Percentiles rank a stretch among this genome's conserved stretches.
Conservation (phyloP, 1,140 invertebrate species). For the Euura saliciscinereae region DNA sequence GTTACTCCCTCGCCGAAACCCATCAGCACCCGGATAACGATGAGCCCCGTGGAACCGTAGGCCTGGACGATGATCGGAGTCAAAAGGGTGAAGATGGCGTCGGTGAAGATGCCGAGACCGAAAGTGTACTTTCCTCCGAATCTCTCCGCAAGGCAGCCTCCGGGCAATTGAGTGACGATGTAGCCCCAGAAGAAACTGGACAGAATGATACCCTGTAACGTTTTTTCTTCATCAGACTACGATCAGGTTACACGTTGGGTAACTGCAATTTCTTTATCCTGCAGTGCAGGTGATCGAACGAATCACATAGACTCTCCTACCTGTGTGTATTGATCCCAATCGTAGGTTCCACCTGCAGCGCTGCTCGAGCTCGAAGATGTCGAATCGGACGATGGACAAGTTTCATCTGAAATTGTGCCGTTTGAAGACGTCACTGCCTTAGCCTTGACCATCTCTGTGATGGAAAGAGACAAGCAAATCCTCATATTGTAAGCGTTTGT, state of each 20-base stretch:
- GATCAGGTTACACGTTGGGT: constrained; percentile 31
- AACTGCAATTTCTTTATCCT: no score
- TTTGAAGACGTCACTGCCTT: neutral
- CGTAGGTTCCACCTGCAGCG: neutral
- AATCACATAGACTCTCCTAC: no score
- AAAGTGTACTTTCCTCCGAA: no score
- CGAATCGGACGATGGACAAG: neutral
- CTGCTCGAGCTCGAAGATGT: constrained; percentile 11
- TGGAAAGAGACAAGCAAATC: neutral
- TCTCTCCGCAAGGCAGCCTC: no score
- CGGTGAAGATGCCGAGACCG: no score
- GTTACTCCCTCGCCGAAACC: constrained; percentile 66
- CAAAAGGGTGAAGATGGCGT: constrained; percentile 52
- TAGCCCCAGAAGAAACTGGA: no score
- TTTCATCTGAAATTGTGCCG: neutral
- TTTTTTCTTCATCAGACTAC: constrained; percentile 13
- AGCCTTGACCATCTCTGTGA: neutral
- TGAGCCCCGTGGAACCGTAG: constrained; percentile 39
- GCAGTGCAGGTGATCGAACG: no score
- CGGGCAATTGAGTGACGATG: no score
- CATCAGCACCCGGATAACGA: neutral
- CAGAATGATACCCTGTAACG: no score
- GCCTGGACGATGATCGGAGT: constrained; percentile 56
- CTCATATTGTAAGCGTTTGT: neutral
- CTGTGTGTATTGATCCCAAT: no score